Percentiles rank a stretch among this genome's conserved stretches.
These are phyloP conservation scores for Nothocercus julius DNA, from an alignment of 2,113 vertebrate genomes.

Conservation along the genomic window DNA sequence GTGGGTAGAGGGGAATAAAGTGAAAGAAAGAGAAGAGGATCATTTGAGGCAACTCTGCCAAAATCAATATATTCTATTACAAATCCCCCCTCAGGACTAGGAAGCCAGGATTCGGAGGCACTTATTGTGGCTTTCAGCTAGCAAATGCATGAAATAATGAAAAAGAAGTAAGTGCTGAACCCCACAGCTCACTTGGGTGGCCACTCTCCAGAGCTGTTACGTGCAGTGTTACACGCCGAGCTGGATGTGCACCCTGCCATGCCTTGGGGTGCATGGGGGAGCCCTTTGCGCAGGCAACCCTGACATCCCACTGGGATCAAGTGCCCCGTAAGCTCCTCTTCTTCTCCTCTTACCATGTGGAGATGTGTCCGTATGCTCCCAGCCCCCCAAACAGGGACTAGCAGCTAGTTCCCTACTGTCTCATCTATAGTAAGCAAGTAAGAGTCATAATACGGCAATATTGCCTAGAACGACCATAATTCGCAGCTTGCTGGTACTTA, in stretches of 20 bases:
- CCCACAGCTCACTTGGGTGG: not conserved
- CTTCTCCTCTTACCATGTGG: accelerated
- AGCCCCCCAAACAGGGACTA: accelerated
- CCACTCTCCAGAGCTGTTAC: not conserved
- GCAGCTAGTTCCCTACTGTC: not conserved
- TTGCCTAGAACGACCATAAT: not conserved
- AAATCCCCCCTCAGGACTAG: not conserved
- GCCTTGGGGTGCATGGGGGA: not conserved
- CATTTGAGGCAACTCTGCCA: constrained; percentile 3
- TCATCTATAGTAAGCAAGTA: not conserved
- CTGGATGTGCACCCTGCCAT: not conserved
- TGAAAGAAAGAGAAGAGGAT: not conserved
- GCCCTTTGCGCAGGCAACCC: not conserved
- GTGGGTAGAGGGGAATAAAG: not conserved
- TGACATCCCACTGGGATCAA: not conserved
- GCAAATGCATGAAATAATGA: not conserved
- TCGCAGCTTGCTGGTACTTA: not conserved
- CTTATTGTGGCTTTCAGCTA: not conserved
- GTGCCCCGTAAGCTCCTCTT: accelerated
- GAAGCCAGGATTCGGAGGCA: not conserved
- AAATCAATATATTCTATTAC: constrained; percentile 40
- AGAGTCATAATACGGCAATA: not conserved
- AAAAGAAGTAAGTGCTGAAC: not conserved
- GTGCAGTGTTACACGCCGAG: accelerated
- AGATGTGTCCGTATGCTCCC: not conserved